Evolutionary conservation across 2,113 vertebrate species (phyloP), one percentile per base, ranked within the genome.

Genomic region (Uropsilus gracilis): DNA sequence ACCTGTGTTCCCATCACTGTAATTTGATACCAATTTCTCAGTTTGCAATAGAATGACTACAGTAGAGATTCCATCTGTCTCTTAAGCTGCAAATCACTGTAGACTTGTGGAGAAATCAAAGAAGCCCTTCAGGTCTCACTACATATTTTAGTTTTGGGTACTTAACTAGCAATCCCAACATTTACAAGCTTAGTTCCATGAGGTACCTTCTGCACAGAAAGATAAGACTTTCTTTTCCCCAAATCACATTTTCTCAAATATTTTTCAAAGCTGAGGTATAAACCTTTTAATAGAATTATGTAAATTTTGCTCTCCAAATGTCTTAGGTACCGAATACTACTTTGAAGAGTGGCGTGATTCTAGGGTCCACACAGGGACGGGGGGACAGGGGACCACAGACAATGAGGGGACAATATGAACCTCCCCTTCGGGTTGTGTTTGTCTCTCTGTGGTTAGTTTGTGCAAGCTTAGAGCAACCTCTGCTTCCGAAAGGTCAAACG

Each of bases 231-330:
- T 30, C 59, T 82, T 64, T 46, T 18, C 20, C 20, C 66, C 66
- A 71, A 12, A 94, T 86, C 77, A 39, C 50, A 83, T 97, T 95
- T 96, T 93, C 88, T 82, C 84, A 91, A 96, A 50, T 69, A 90
- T 48, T 85, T 63, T 77, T 94, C 96, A 95, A 90, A 92, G 72
- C 72, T 44, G 53, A 96, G 37, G 42, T 89, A 64, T 89, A 96
- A 94, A 50, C 37, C 71, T 93, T 96, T 95, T 93, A 90, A 93
- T 63, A 86, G 94, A 96, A 95, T 96, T 94, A 97, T 96, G 96
- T 61, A 92, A 94, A 97, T 90, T 42, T 82, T 87, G 34, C 64
- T 89, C 90, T 69, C 66, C 5, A 17, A 55, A 90, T 64, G 72
- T 89, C 95, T 97, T 82, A 44, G 0, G 28, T 90, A 89, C 68